These are phyloP conservation scores for Halisarca cf. caerulea DNA, from an alignment of 37 sponge, comb jelly and placozoan species.

Conservation along the genomic window DNA sequence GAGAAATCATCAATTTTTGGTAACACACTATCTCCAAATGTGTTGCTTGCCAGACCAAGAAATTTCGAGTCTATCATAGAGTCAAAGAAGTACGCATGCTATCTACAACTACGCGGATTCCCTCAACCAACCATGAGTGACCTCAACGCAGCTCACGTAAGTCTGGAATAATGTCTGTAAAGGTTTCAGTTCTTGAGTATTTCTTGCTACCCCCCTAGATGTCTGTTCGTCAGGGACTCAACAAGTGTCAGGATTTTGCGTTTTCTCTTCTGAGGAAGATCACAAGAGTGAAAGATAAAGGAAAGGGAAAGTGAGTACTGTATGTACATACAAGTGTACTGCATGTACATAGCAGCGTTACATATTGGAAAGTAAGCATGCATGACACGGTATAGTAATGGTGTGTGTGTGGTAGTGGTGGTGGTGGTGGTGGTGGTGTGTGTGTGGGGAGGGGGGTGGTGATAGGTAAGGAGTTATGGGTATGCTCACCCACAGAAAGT, in stretches of 20 bases:
- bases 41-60: conserved; percentile 1
- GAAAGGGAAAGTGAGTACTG: background rate
- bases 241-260: conserved; percentile 20
- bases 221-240: conserved; percentile 12
- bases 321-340: too few species aligned
- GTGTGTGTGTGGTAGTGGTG: too few species aligned
- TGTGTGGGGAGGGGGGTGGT: too few species aligned
- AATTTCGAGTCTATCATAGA: too few species aligned
- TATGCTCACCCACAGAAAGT: too few species aligned
- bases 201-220: background rate
- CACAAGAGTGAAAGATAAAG: conserved; percentile 5
- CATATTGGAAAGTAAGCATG: too few species aligned
- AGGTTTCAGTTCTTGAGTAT: too few species aligned
- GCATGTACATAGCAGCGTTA: too few species aligned
- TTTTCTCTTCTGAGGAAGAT: conserved; percentile 13
- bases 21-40: conserved; percentile 28
- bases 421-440: too few species aligned
- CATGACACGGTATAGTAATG: too few species aligned
- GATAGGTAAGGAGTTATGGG: too few species aligned
- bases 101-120: conserved; percentile 40
- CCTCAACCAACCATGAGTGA: conserved; percentile 28
- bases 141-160: conserved; percentile 35
- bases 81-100: conserved; percentile 43
- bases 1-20: conserved; percentile 33
- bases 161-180: background rate